Base-by-base conservation (phyloP, 2,113 vertebrate genomes). In the Notarius lentiginosus region DNA sequence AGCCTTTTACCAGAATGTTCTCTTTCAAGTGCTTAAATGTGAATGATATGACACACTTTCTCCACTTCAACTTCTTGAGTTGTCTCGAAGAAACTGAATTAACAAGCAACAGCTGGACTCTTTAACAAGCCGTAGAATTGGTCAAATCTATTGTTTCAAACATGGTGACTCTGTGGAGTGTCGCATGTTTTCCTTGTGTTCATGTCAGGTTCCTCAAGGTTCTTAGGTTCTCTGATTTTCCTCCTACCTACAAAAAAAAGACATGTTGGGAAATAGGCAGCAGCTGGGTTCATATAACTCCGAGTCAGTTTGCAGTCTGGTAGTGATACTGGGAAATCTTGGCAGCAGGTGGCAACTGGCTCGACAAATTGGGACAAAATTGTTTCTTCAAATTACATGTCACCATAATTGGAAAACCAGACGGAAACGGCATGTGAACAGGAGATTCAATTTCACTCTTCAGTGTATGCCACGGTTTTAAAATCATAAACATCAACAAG, bases 271-370 rank as follows among this genome's bases (percentile, higher is more conserved):
- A 55, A 24, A 79, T 51, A 79, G 58, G 27, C 55, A 80, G 55
- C 79, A 80, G 55, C 79, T 60, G 79, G 18, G 27, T 34, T 60
- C 8, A 1, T 41, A 9, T 11, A 60, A 27, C 75, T 77, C 11
- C 0, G 51, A 80, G 56, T 22, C 79, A 81, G 79, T 12, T 61
- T 81, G 56, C 41, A 60, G 30, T 80, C 77, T 80, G 18, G 55
- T 4, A 5, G 56, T 11, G 79, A 61, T 41, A 60, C 24, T 81
- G 34, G 56, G 56, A 81, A 81, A 81, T 61, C 56, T 30, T 47
- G 56, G 75, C 51, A 79, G 27, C 75, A 79, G 75, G 51, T 79
- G 75, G 75, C 51, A 56, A 55, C 75, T 55, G 51, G 14, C 51
- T 55, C 5, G 1, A 61, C 30, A 61, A 81, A 81, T 61, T 61